phyloP scores from a whole-genome alignment of 2,797 vertebrate genomes.

The Pelobates cultripes region DNA sequence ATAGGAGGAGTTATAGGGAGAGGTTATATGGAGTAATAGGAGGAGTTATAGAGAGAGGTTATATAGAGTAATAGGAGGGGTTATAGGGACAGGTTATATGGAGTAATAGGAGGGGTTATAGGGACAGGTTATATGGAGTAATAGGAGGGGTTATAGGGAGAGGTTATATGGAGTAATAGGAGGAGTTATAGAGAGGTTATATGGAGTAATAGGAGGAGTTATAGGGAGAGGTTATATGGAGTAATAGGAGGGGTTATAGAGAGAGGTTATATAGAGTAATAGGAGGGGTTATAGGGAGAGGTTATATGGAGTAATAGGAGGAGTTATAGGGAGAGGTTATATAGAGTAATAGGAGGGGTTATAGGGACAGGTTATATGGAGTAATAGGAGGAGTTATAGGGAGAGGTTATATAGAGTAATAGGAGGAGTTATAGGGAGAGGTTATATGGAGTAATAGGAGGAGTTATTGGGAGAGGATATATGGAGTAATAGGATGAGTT shows the following conservation, averaged over 20 bases:
- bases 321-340: not conserved
- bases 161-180: no score
- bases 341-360: not conserved
- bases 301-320: not conserved
- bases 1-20: no score
- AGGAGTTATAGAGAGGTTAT: not conserved
- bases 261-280: not conserved
- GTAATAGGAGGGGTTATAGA: not conserved
- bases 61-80: no score
- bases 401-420: not conserved
- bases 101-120: no score
- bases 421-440: not conserved
- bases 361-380: not conserved
- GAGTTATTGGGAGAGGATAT: not conserved
- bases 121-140: not conserved
- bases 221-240: not conserved
- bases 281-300: no score
- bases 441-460: no score
- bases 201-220: not conserved
- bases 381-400: no score
- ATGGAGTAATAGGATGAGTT: no score
- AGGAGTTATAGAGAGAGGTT: not conserved
- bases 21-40: conserved; percentile 1
- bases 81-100: not conserved
- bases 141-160: not conserved